These are phyloP conservation scores for Helarctos malayanus DNA, from an alignment of 2,797 vertebrate species.

Conservation along the genomic window DNA sequence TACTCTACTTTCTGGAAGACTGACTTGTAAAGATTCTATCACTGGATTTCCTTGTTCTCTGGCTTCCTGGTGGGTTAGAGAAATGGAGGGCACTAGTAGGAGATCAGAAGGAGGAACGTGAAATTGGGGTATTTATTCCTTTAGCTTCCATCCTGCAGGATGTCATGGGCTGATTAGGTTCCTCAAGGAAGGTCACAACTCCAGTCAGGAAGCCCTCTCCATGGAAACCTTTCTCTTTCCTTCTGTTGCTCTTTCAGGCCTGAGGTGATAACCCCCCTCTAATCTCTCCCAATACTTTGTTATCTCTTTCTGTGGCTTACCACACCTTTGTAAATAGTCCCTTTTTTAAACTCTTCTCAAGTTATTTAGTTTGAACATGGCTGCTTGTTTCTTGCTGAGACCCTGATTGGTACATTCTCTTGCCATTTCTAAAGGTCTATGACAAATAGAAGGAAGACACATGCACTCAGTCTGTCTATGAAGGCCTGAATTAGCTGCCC, in stretches of 20 bases:
- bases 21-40: not conserved
- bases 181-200: not conserved
- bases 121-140: not conserved
- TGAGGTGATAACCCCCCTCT: not conserved
- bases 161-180: not conserved
- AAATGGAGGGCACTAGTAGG: not conserved
- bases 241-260: not conserved
- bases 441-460: conserved; percentile 17
- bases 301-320: conserved; percentile 24
- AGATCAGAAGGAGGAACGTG: not conserved
- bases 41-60: not conserved
- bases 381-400: not conserved
- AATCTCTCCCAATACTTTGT: not conserved
- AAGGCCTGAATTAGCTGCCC: not conserved
- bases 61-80: not conserved
- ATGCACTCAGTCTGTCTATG: not conserved
- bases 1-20: not conserved
- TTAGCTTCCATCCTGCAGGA: not conserved
- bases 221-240: not conserved
- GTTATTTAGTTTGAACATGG: not conserved
- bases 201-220: not conserved
- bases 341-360: conserved; percentile 22
- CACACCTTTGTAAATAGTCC: not conserved
- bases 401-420: conserved; percentile 32
- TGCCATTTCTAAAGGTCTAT: conserved; percentile 17